Evolutionary conservation across 2,888 invertebrate species (phyloP), one percentile per base, ranked within the genome.

Genomic region (Erebia ligea): DNA sequence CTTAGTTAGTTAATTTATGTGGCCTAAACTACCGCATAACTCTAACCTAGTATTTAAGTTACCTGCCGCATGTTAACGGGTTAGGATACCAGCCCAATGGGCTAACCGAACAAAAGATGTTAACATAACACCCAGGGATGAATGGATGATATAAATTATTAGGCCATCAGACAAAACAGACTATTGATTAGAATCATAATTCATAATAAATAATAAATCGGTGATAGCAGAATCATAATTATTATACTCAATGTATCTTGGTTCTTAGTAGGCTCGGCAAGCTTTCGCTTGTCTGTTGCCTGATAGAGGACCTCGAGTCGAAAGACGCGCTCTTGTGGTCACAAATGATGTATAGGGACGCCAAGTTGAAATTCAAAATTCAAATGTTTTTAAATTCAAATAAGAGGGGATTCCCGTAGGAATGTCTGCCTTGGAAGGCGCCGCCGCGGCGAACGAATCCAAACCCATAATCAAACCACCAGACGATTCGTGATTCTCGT

Each of bases 61-160:
- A 45, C 45, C n/a, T 10, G 4, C 2, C 15, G 15, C 56, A 40
- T 42, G 15, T 11, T 8, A 6, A 15, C 68, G 75, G 68, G 75
- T 76, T 73, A 71, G 67, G 42, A 21, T 8, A 45, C 65, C n/a
- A 71, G 75, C 76, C 78, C 74, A 76, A 71, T 68, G 73, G 75
- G 74, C 74, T 71, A 62, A 67, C 69, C 74, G 78, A 86, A 90
- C 91, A 90, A 91, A 88, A 84, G 86, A 85, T 83, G 76, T 83
- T 78, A 84, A 81, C 81, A 88, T 82, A 82, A 81, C 82, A 81
- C 75, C 70, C 45, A 71, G 45, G 21, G 62, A 62, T 62, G 62
- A 62, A 62, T 62, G 62, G 71, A 86, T 90, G 85, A 88, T 88
- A 84, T 89, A 87, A 85, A 84, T 83, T 86, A 75, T 85, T 86